Evolutionary conservation across 2,113 vertebrate species (phyloP), one percentile per base, ranked within the genome.

Genomic region (Entelurus aequoreus): DNA sequence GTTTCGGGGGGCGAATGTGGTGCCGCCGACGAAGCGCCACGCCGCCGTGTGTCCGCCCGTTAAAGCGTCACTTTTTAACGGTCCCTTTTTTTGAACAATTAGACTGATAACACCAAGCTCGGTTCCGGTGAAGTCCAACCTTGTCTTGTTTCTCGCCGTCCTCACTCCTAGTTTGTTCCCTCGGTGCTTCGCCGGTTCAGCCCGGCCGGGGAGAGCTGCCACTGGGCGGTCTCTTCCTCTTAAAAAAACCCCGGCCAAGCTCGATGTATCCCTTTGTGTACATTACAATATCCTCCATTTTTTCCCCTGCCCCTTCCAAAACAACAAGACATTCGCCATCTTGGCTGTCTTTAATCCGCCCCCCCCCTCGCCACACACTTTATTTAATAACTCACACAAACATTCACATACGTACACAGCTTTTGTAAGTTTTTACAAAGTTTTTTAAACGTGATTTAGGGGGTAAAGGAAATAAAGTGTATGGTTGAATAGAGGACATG

Each of bases 281-380:
- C 95, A 95, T 95, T 94, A 95, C 94, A 95, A 96, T 97, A 95
- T 96, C 95, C 95, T 98, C 96, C 96, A 98, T 98, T 94, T 96
- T 68, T 77, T 93, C 92, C 92, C 91, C 88, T 93, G 93, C 91
- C 93, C 93, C 81, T 74, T 95, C 79, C 94, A 92, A 94, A 97
- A 97, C 96, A 96, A 98, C 95, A 94, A 97, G 94, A 90, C 93
- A 91, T 91, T 96, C 95, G 95, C 96, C 96, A 98, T 99, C 94
- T 99, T 98, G 95, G 93, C 93, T 93, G 88, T 90, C 93, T 92
- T 92, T 89, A 93, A 88, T 92, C 88, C 77, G 69, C 40, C 86
- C 86, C 84, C 85, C 78, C 51, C 40, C 42, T 12, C 4, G 0
- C 28, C 44, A 2, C 66, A 7, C 15, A 48, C 68, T 54, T 13